These are phyloP conservation scores for Tylochromis polylepis DNA, from an alignment of 2,113 vertebrate species.

Conservation along the genomic window DNA sequence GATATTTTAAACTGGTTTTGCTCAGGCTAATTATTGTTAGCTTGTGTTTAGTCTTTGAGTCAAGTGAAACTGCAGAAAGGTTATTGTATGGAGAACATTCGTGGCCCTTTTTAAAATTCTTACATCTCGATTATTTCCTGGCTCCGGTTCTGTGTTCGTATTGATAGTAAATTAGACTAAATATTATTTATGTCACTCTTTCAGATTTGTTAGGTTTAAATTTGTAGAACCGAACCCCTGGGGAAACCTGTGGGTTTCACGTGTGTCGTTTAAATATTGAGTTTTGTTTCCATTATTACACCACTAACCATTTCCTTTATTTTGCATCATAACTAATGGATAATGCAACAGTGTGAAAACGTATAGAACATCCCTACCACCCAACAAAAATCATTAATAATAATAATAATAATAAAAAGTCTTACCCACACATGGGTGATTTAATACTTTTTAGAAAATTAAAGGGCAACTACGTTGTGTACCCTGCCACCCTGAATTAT, in stretches of 20 bases:
- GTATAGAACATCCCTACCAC: background rate
- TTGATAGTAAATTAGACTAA: background rate
- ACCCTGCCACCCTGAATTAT: background rate
- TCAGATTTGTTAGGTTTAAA: background rate
- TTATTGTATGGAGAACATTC: background rate
- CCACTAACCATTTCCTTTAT: background rate
- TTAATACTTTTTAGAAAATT: background rate
- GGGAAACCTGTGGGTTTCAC: background rate
- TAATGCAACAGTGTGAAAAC: background rate
- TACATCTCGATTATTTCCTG: background rate
- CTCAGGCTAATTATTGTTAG: constrained; percentile 42
- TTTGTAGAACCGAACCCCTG: background rate
- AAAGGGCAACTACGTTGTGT: background rate
- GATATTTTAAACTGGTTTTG: background rate
- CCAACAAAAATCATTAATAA: background rate
- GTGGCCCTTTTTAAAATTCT: background rate
- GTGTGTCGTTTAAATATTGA: background rate
- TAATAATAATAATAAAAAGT: background rate
- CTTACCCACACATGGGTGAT: background rate
- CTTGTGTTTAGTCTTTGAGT: background rate
- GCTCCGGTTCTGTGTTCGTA: background rate
- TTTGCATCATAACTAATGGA: background rate
- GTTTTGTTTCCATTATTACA: background rate
- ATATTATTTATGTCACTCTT: background rate
- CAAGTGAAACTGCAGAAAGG: background rate